Evolutionary conservation across 2,797 vertebrate genomes (phyloP).

Genomic region (Pangasius larnaudii): DNA sequence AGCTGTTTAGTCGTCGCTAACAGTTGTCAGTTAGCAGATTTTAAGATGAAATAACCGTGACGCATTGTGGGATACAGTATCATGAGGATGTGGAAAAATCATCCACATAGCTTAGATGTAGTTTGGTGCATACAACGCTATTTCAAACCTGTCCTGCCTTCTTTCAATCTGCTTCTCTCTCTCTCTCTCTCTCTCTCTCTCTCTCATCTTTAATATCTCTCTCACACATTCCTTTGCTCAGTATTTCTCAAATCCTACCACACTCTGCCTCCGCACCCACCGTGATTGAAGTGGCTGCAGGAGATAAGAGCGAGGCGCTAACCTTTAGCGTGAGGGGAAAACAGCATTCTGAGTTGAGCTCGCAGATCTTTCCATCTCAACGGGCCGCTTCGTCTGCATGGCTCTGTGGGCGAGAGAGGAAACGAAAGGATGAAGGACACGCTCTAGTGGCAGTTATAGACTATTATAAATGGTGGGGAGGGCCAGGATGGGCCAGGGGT

Average conservation of each 20-base stretch:
- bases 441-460: neutral
- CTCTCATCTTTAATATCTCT: neutral
- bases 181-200: conserved; percentile 5
- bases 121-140: too few relatives aligned
- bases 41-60: neutral
- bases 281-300: conserved; percentile 57
- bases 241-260: neutral
- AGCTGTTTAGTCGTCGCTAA: neutral
- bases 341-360: conserved; percentile 49
- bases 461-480: neutral
- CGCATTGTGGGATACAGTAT: neutral
- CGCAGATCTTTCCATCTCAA: conserved; percentile 45
- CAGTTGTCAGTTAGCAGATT: neutral
- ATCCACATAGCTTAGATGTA: neutral
- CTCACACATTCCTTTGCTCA: conserved; percentile 11
- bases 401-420: conserved; percentile 17
- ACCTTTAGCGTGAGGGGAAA: conserved; percentile 55
- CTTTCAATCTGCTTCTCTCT: conserved; percentile 2
- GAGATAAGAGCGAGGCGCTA: conserved; percentile 54
- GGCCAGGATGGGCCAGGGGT: neutral
- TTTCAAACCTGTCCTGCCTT: neutral
- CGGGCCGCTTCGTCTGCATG: conserved; percentile 32
- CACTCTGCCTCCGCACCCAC: conserved; percentile 1
- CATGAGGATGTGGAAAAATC: neutral
- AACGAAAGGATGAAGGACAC: neutral